A percentile compares a stretch with the other conserved stretches of the same genome.
Conservation (phyloP, 2,797 vertebrate species). For the Manis javanica region DNA sequence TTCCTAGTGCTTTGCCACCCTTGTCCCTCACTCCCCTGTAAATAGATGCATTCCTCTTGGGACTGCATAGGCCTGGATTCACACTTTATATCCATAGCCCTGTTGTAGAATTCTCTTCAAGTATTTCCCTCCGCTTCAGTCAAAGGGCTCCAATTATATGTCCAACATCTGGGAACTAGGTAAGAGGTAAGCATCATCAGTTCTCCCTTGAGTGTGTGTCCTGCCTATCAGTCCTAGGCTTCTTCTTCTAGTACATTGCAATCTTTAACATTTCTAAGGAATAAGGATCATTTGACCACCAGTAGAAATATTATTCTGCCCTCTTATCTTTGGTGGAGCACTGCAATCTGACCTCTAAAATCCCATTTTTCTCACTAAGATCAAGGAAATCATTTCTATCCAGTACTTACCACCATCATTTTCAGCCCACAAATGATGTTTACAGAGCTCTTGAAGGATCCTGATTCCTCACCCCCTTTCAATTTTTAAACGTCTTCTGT, state of each 20-base stretch:
- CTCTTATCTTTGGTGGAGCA: background rate
- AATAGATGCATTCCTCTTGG: background rate
- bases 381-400: background rate
- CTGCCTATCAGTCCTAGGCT: background rate
- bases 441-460: background rate
- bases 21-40: background rate
- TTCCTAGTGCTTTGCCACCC: background rate
- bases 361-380: background rate
- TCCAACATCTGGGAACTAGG: background rate
- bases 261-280: background rate
- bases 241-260: background rate
- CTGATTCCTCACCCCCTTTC: rapidly evolving
- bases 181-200: background rate
- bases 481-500: background rate
- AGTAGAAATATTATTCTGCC: background rate
- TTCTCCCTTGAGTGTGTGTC: background rate
- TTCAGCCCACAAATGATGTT: background rate
- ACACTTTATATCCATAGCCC: background rate
- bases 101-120: background rate
- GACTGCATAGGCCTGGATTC: background rate
- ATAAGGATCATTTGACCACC: background rate
- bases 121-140: background rate
- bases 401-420: background rate
- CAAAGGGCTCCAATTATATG: background rate
- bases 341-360: background rate